A percentile compares a stretch with the other conserved stretches of the same genome.
phyloP scores from a whole-genome alignment of 2,888 invertebrate genomes.

The Sesamia inferens region DNA sequence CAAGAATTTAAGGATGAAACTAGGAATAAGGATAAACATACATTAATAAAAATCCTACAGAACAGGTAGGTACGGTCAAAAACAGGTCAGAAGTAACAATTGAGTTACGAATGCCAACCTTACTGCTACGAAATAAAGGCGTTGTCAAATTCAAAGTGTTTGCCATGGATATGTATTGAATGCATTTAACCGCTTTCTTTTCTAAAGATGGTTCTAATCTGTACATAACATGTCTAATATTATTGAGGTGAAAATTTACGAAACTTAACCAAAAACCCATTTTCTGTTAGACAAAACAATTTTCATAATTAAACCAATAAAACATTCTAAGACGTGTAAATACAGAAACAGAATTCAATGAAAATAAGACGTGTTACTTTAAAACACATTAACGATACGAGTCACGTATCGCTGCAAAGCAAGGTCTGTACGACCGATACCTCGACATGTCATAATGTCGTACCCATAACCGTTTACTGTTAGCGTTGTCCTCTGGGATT shows the following conservation, averaged over 20 bases:
- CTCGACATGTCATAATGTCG: constrained; percentile 79
- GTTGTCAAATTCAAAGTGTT: not conserved
- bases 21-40: not conserved
- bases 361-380: constrained; percentile 70
- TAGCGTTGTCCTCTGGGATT: constrained; percentile 64
- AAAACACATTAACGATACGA: constrained; percentile 74
- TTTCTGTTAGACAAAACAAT: constrained; percentile 14
- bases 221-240: not conserved
- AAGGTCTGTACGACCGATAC: constrained; percentile 80
- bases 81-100: not conserved
- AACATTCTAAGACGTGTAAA: constrained; percentile 32
- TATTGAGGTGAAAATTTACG: too few relatives aligned
- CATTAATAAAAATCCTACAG: not conserved
- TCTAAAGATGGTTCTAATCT: constrained; percentile 5
- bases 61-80: not conserved
- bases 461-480: constrained; percentile 78
- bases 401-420: constrained; percentile 83
- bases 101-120: not conserved
- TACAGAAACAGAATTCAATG: constrained; percentile 63
- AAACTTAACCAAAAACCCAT: too few relatives aligned
- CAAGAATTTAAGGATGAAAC: not conserved
- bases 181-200: not conserved
- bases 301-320: constrained; percentile 32
- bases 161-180: not conserved
- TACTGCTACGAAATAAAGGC: constrained; percentile 2